Conservation (phyloP, 1,140 invertebrate genomes). For the Plutomurus gul region DNA sequence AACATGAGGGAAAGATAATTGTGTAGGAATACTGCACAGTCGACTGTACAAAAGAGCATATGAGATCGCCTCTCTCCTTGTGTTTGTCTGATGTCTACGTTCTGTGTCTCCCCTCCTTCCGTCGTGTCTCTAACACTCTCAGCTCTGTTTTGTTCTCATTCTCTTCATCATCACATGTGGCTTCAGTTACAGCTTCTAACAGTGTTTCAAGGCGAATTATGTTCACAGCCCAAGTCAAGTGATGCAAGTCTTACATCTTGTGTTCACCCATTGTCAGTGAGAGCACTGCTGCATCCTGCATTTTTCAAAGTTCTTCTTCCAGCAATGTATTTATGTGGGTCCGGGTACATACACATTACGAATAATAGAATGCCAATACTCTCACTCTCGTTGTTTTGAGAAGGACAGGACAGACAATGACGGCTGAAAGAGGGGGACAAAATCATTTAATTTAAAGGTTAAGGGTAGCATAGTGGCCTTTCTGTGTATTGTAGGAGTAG, state of each 20-base stretch:
- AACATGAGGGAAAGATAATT: no score
- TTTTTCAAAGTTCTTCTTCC: not conserved
- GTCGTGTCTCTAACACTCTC: not conserved
- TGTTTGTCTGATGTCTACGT: conserved; percentile 2
- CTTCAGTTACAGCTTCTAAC: conserved; percentile 8
- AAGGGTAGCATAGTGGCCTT: no score
- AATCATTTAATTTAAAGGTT: not conserved
- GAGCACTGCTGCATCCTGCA: not conserved
- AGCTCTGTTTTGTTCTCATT: conserved; percentile 9
- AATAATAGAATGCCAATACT: not conserved
- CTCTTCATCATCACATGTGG: conserved; percentile 23
- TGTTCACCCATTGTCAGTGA: no score
- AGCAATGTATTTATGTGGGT: not conserved
- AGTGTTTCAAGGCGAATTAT: conserved; percentile 5
- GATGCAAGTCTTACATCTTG: no score
- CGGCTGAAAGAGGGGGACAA: not conserved
- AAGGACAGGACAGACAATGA: no score
- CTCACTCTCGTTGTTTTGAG: not conserved
- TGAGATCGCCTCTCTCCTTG: not conserved
- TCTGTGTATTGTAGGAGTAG: not conserved
- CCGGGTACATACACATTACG: not conserved
- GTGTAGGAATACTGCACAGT: no score
- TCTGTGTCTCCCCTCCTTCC: conserved; percentile 29
- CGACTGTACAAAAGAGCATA: not conserved
- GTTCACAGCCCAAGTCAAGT: no score